Conservation (phyloP, 2,113 vertebrate genomes). For the Parus major region DNA sequence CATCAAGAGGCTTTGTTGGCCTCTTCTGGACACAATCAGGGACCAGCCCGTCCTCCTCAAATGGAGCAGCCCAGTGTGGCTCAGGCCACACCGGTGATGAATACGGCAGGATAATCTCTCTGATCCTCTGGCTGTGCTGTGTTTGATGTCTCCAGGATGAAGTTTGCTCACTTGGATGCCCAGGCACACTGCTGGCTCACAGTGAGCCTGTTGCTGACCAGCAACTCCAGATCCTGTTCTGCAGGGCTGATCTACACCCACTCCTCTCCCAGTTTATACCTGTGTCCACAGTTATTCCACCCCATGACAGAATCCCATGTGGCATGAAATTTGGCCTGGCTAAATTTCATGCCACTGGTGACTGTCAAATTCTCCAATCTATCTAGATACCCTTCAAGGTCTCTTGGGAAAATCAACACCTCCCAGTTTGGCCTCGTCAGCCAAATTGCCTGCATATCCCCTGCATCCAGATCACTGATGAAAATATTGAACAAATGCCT, state of each 20-base stretch:
- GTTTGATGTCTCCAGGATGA: not conserved
- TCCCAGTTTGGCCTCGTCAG: not conserved
- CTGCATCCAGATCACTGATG: not conserved
- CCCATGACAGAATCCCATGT: not conserved
- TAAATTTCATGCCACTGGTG: not conserved
- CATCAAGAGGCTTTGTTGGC: not conserved
- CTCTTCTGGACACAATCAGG: not conserved
- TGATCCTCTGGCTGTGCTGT: fast-evolving
- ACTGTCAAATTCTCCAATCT: not conserved
- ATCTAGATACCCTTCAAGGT: not conserved
- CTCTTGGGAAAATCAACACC: not conserved
- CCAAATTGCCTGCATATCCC: not conserved
- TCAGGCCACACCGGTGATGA: fast-evolving
- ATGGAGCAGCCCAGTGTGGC: not conserved
- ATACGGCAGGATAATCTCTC: fast-evolving
- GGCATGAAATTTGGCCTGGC: not conserved
- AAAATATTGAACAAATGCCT: not conserved
- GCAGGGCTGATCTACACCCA: not conserved
- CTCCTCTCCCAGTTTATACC: not conserved
- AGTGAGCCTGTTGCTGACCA: fast-evolving
- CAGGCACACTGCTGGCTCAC: not conserved
- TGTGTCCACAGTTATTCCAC: not conserved
- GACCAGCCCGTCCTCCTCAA: fast-evolving
- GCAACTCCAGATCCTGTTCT: not conserved
- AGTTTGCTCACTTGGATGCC: not conserved